Percentiles rank a stretch among this genome's conserved stretches.
Evolutionary conservation across 1,140 invertebrate genomes (phyloP).

Genomic region (Drosophila ercepeae): DNA sequence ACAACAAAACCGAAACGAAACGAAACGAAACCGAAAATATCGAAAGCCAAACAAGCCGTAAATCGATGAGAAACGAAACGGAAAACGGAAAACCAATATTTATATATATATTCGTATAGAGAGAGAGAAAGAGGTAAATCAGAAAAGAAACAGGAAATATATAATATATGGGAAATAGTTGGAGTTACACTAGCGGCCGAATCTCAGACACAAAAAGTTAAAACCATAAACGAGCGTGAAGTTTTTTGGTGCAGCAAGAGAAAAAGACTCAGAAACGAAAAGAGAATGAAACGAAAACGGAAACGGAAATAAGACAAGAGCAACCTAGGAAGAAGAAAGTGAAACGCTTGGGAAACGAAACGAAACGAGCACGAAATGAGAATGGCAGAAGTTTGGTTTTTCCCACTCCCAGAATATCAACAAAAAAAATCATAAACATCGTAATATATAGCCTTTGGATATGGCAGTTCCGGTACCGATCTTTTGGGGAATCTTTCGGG

Average conservation of each 20-base stretch:
- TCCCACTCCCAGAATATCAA: not conserved
- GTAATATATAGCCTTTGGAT: not conserved
- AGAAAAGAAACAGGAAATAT: not conserved
- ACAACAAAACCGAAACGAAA: constrained; percentile 4
- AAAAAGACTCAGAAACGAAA: constrained; percentile 5
- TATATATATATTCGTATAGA: constrained; percentile 17
- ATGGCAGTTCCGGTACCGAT: not conserved
- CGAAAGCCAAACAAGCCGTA: constrained; percentile 46
- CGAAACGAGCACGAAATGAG: constrained; percentile 24
- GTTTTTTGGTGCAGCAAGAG: constrained; percentile 44
- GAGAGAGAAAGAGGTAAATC: not conserved
- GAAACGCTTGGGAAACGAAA: constrained; percentile 7
- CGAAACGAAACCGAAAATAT: not conserved
- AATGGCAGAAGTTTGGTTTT: constrained; percentile 30
- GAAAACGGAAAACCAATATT: constrained; percentile 2
- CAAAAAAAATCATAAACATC: not conserved
- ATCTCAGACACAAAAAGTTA: constrained; percentile 12
- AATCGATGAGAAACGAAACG: constrained; percentile 22
- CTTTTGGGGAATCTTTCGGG: not conserved
- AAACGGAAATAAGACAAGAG: constrained; percentile 18
- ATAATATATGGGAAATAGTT: not conserved
- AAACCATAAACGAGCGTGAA: constrained; percentile 45
- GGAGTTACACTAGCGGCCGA: constrained; percentile 38
- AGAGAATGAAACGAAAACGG: not conserved
- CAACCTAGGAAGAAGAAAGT: constrained; percentile 8